Base-by-base conservation (phyloP, 2,797 vertebrate genomes). In the Pangasius krempfi region DNA sequence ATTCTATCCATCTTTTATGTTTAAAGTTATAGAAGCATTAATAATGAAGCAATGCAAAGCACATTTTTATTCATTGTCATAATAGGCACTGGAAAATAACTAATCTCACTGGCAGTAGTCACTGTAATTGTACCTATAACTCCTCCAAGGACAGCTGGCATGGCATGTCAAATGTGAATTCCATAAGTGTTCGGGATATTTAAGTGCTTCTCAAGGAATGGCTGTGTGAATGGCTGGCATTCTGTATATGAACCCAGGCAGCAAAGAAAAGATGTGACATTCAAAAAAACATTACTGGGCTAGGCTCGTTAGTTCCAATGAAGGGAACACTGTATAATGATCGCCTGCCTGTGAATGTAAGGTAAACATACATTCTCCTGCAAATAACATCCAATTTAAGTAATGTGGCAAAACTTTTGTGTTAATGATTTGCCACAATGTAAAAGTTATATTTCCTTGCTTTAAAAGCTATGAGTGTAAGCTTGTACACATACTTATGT, bases 201-300 rank as follows among this genome's bases (percentile, higher is more conserved):
- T n/a, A 99, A 76, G 72, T 89, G 91, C 54, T 95, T 96, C 89
- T 98, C 97, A 92, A 99, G 87, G 91, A 97, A 95, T 0, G 98
- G 98, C 98, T 99, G 89, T 40, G 18, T 88, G 27, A 37, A 88
- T 78, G 93, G 0, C 98, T 97, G 89, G 98, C 97, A 0, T 99
- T 99, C 95, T 99, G 98, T 92, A 99, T 96, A 88, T 99, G 98
- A 12, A 99, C 98, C 99, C 99, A 94, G 14, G n/a, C 25, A n/a
- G 37, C 25, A 60, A 37, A 83, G 4, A 73, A 40, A 37, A 37
- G 25, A 27, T 64, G 44, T 44, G 44, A 44, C 44, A 44, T 44
- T 44, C 5, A 44, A 44, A 44, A 5, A 44, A 44, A 44, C 44
- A 47, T 47, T 47, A 7, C 44, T 47, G 44, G 8, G 44, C 44